A percentile compares a stretch with the other conserved stretches of the same genome.
phyloP scores from a whole-genome alignment of 2,113 vertebrate genomes.

The Grammomys dolichurus region DNA sequence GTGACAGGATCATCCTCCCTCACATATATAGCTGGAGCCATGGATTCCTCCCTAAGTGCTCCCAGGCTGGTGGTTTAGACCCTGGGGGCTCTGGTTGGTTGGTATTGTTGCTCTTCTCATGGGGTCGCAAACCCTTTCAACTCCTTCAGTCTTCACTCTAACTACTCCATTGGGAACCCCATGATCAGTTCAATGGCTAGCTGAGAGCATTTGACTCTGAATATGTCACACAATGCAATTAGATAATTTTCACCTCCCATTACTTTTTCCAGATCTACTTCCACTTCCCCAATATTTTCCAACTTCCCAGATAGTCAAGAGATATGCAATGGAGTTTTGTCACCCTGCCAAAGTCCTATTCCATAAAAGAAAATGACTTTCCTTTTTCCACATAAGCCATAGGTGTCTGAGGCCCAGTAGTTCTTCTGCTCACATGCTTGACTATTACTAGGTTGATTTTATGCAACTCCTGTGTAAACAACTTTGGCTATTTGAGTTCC shows the following conservation, averaged over 20 bases:
- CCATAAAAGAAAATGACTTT: neutral
- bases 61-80: too few relatives aligned
- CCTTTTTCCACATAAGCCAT: neutral
- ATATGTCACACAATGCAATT: neutral
- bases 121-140: too few relatives aligned
- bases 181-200: too few relatives aligned
- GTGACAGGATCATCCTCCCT: too few relatives aligned
- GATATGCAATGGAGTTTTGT: neutral
- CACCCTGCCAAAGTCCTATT: neutral
- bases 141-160: too few relatives aligned
- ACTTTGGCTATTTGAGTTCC: neutral
- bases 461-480: neutral
- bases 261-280: neutral
- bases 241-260: neutral
- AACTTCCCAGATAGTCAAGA: neutral
- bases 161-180: too few relatives aligned
- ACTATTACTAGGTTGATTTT: neutral
- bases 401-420: neutral
- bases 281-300: too few relatives aligned
- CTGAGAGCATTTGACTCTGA: too few relatives aligned
- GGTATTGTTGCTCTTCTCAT: too few relatives aligned
- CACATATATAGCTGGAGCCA: too few relatives aligned
- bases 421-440: neutral
- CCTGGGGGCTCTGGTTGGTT: too few relatives aligned
- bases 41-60: too few relatives aligned